phyloP scores from a whole-genome alignment of 2,113 vertebrate species.

The Okapia johnstoni region DNA sequence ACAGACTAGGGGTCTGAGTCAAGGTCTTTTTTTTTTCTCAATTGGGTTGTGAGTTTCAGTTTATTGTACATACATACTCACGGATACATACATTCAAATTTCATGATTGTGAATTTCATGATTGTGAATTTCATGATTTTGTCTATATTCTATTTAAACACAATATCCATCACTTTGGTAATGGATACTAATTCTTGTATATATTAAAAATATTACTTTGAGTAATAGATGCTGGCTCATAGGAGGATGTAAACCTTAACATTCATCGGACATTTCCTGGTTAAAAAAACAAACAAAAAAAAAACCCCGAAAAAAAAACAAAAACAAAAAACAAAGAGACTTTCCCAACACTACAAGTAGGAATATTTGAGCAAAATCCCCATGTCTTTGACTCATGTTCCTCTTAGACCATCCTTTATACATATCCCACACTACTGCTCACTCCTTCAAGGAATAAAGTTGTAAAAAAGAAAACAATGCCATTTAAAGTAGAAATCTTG shows the following conservation, averaged over 20 bases:
- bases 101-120: not conserved
- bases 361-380: not conserved
- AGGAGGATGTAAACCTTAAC: not conserved
- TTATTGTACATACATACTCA: not conserved
- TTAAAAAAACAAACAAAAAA: not conserved
- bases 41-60: not conserved
- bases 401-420: not conserved
- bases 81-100: not conserved
- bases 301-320: not conserved
- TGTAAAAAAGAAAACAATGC: conserved; percentile 2
- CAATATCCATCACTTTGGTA: not conserved
- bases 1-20: not conserved
- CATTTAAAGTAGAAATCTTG: not conserved
- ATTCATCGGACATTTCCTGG: not conserved
- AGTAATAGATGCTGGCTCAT: not conserved
- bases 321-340: not conserved
- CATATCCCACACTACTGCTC: not conserved
- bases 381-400: not conserved
- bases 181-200: not conserved
- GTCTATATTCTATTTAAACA: not conserved
- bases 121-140: not conserved
- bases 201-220: not conserved
- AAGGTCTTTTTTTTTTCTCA: not conserved
- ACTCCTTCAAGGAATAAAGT: not conserved
- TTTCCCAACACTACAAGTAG: not conserved